Base-by-base conservation (phyloP, 2,113 vertebrate genomes). In the Apeltes quadracus region DNA sequence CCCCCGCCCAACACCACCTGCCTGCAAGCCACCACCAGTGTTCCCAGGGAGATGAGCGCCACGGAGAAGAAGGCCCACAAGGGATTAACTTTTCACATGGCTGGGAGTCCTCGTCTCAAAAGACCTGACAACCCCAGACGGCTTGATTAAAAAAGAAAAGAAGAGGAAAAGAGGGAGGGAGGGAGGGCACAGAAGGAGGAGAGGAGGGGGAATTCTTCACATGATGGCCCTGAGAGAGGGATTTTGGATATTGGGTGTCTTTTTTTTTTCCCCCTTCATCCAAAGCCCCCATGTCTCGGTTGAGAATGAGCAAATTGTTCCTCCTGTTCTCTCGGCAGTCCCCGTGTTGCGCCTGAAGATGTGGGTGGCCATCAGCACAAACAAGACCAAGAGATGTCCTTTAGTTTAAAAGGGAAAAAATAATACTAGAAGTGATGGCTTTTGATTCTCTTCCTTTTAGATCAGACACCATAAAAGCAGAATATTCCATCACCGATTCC, bases 11-110 rank as follows among this genome's bases (percentile, higher is more conserved):
- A 69, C 71, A 74, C 90, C 88, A 88, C 89, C 90, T 89, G 89
- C 88, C 83, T 87, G 77, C 81, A 79, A 87, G 83, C 86, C 89
- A 88, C 88, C 88, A 82, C 87, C 84, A 89, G 92, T 92, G 92
- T 94, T 94, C 93, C 94, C 94, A 94, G 93, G 93, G 94, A 93
- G 92, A 94, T 94, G 93, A 92, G 91, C 92, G 89, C 88, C 78
- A 79, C 86, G 68, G 90, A 91, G 91, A 91, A 94, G 89, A 93
- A 91, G 91, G 91, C 92, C 91, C 92, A 81, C 90, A 85, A 92
- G 90, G 94, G 93, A 94, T 94, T 94, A 94, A 94, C 93, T 94
- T 94, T 94, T 94, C 94, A 94, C 94, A 94, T 94, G 94, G 94
- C 92, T 94, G 92, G 93, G 93, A 94, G 93, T 93, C 92, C 85